These are phyloP conservation scores for Drosophila hamatofila DNA, from an alignment of 2,888 invertebrate species.

Conservation along the genomic window DNA sequence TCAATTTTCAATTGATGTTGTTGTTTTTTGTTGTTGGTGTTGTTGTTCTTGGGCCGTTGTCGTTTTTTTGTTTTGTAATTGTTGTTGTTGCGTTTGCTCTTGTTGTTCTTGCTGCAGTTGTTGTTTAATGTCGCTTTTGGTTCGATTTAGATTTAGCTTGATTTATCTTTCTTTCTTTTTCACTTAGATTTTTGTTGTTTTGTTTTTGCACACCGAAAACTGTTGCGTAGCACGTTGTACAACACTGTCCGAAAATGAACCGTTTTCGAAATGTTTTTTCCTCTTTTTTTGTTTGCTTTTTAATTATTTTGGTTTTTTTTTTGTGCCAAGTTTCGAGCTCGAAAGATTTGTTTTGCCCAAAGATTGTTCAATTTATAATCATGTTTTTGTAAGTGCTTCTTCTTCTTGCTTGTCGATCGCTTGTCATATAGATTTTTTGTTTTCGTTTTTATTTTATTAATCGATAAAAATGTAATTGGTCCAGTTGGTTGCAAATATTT, in stretches of 20 bases:
- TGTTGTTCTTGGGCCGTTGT: conserved; percentile 45
- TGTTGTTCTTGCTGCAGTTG: conserved; percentile 23
- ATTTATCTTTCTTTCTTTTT: conserved; percentile 25
- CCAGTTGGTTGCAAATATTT: conserved; percentile 70
- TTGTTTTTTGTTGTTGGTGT: conserved; percentile 9
- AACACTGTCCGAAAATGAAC: conserved; percentile 61
- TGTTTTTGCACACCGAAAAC: conserved; percentile 60
- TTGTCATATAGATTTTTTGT: conserved; percentile 18
- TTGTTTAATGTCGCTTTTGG: conserved; percentile 20
- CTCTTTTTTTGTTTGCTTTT: conserved; percentile 24
- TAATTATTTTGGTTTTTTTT: conserved; percentile 14
- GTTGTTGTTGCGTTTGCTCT: conserved; percentile 27
- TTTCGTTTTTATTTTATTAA: conserved; percentile 31
- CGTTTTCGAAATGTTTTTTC: conserved; percentile 35
- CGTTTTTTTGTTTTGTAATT: conserved; percentile 36
- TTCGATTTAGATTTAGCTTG: conserved; percentile 26
- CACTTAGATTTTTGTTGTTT: conserved; percentile 22
- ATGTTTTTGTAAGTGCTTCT: conserved; percentile 25
- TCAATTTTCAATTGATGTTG: conserved; percentile 78
- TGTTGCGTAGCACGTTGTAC: conserved; percentile 53
- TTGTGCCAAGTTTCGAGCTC: conserved; percentile 37
- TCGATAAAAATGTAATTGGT: conserved; percentile 74
- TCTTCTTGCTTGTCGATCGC: conserved; percentile 10
- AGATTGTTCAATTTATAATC: conserved; percentile 53
- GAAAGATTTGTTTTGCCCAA: conserved; percentile 48